Evolutionary conservation across 2,888 invertebrate species (phyloP).

Genomic region (Lamellibrachia columna): DNA sequence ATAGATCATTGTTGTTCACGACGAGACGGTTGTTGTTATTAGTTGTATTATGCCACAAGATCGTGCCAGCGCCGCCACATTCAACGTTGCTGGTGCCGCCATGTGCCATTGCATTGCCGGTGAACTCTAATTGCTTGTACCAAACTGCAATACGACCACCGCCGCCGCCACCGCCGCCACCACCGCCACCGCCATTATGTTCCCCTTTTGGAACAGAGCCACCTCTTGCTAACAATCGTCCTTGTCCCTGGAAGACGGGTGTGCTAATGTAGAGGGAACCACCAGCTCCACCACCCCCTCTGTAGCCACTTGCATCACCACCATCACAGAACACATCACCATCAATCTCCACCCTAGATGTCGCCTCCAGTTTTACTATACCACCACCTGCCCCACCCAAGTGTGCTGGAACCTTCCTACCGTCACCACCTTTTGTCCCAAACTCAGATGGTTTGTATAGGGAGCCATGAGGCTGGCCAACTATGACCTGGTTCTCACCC

Average conservation of each 20-base stretch:
- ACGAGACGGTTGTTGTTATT: conserved; percentile 38
- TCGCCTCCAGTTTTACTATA: conserved; percentile 44
- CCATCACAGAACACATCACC: conserved; percentile 41
- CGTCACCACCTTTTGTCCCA: conserved; percentile 49
- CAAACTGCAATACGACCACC: conserved; percentile 50
- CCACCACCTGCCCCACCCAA: conserved; percentile 51
- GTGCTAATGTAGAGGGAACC: conserved; percentile 46
- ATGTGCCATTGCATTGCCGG: conserved; percentile 41
- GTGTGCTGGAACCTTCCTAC: conserved; percentile 42
- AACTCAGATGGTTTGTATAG: conserved; percentile 47
- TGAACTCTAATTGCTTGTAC: conserved; percentile 40
- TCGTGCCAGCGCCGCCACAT: conserved; percentile 55
- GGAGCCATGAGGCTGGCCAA: conserved; percentile 47
- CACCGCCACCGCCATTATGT: conserved; percentile 24
- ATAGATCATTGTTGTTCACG: conserved; percentile 48
- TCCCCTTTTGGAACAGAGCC: conserved; percentile 27
- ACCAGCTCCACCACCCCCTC: conserved; percentile 51
- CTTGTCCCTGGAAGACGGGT: conserved; percentile 17
- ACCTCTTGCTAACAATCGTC: conserved; percentile 13
- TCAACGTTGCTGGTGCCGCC: conserved; percentile 49
- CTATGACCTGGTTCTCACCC: conserved; percentile 40
- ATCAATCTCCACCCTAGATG: conserved; percentile 36
- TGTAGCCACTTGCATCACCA: conserved; percentile 39
- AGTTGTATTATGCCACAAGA: conserved; percentile 39
- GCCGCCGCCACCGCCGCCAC: conserved; percentile 48